These are phyloP conservation scores for Drosophila nasuta DNA, from an alignment of 1,140 invertebrate genomes.

Conservation along the genomic window DNA sequence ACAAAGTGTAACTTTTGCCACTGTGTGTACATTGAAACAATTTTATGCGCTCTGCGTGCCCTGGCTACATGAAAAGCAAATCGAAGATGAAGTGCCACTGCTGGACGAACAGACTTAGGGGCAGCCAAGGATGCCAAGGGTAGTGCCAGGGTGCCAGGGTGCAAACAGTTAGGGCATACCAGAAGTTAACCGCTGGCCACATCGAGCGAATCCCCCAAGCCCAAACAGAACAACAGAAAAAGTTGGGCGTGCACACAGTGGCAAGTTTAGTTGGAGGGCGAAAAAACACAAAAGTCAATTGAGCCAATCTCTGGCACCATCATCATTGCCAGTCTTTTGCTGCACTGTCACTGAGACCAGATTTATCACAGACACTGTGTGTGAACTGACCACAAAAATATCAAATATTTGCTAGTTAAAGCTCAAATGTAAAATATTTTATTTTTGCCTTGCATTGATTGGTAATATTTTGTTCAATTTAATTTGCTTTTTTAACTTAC, in stretches of 20 bases:
- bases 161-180: conserved; percentile 26
- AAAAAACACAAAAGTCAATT: conserved; percentile 63
- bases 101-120: conserved; percentile 1
- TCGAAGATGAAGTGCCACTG: conserved; percentile 70
- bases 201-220: conserved; percentile 7
- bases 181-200: conserved; percentile 45
- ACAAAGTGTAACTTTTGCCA: conserved; percentile 50
- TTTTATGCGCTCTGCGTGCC: conserved; percentile 79
- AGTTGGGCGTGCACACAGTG: conserved; percentile 34
- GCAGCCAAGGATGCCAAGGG: not conserved
- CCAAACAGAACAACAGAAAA: conserved; percentile 14
- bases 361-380: conserved; percentile 37
- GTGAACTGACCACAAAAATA: conserved; percentile 28
- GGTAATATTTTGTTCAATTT: not conserved
- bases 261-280: conserved; percentile 18
- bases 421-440: not conserved
- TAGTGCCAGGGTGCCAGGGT: conserved; percentile 5
- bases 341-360: conserved; percentile 28
- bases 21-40: conserved; percentile 59
- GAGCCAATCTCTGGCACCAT: conserved; percentile 46
- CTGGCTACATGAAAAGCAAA: conserved; percentile 73
- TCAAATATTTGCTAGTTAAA: conserved; percentile 15
- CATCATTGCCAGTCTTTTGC: conserved; percentile 11
- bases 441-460: not conserved
- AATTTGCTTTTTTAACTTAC: not conserved